These are phyloP conservation scores for Hepsetus odoe DNA, from an alignment of 2,113 vertebrate genomes.

Conservation along the genomic window DNA sequence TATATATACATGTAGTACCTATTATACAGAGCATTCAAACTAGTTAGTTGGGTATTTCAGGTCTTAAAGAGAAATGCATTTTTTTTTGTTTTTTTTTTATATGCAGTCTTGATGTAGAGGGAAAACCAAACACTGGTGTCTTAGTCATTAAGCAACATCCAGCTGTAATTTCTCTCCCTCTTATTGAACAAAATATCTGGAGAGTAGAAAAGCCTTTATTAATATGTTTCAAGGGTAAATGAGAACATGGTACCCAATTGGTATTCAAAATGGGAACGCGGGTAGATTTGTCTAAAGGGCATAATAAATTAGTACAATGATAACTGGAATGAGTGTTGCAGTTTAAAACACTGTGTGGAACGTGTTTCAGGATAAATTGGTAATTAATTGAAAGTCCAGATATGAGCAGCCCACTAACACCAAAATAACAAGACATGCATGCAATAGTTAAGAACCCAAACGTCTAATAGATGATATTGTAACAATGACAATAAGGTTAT, in stretches of 20 bases:
- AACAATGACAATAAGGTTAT: neutral
- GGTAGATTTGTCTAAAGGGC: constrained; percentile 7
- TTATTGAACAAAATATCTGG: neutral
- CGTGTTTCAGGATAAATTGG: constrained; percentile 9
- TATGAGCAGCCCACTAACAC: neutral
- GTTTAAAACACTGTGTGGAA: constrained; percentile 2
- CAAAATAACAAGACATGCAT: neutral
- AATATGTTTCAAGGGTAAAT: neutral
- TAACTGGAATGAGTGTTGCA: constrained; percentile 14
- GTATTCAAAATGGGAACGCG: constrained; percentile 23
- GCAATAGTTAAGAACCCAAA: neutral
- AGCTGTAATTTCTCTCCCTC: neutral
- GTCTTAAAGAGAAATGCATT: no score
- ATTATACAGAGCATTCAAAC: no score
- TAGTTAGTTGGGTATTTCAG: no score
- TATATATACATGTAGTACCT: no score
- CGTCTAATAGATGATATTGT: neutral
- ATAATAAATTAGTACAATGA: constrained; percentile 33
- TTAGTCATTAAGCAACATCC: neutral
- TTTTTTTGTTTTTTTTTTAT: no score
- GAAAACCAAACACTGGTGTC: neutral
- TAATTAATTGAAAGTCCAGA: constrained; percentile 20
- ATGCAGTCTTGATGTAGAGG: neutral
- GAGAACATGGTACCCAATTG: neutral
- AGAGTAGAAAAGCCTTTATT: neutral